Evolutionary conservation across 1,140 invertebrate species (phyloP), one percentile per base, ranked within the genome.

Genomic region (Pseudomyrmex gracilis): DNA sequence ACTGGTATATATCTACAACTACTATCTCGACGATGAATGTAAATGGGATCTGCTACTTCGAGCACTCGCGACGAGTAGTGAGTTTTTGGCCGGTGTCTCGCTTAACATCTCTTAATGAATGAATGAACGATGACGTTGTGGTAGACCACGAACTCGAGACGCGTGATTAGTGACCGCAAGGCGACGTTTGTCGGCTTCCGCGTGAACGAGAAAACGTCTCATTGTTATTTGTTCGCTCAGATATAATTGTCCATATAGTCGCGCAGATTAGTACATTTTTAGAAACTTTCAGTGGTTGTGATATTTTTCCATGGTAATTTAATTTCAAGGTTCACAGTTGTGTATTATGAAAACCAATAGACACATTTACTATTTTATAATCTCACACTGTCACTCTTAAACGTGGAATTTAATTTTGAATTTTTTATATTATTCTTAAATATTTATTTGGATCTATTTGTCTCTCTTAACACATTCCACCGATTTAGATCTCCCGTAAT

Each of bases 401-500:
- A 80, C 15, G 2, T 67, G 43, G 20, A 71, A 24, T 71, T 80
- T 70, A 80, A 71, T 71, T 58, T 71, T 12, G 67, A 70, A 0
- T 7, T 34, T 34, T 34, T 34, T 5, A 34, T 34, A 34, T 0
- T 34, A 34, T 34, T 34, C 22, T 20, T 49, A 60, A 58, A 49
- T 80, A 71, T 47, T 15, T 20, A 12, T 34, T 5, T 13, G 45
- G 17, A 4, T 43, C 17, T 57, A 70, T 78, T 70, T 68, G 15
- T 17, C 9, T n/a, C 43, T 10, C 57, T 84, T 67, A 53, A 15
- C 17, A 34, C 60, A 53, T 51, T 87, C 82, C 49, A 63, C 57
- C 55, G 53, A 71, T 45, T 85, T 85, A 67, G 80, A 77, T 88
- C 63, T 73, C 13, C 71, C 43, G 20, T 88, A 88, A 84, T 89